Conservation (phyloP, 2,113 vertebrate genomes). For the Burhinus oedicnemus region DNA sequence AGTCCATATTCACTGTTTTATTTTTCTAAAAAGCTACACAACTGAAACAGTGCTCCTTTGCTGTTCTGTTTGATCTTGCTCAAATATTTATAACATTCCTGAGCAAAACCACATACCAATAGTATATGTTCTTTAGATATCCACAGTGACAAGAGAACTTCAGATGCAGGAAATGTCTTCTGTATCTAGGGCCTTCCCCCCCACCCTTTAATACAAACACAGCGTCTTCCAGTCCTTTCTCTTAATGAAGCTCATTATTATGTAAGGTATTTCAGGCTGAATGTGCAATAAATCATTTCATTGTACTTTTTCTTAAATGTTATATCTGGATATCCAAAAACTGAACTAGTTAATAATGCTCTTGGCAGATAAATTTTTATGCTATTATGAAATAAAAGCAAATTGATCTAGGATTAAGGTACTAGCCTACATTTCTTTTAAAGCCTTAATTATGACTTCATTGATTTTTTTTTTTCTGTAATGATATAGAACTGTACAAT, state of each 20-base stretch:
- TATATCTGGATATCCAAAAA: neutral
- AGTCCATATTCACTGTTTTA: neutral
- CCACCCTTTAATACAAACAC: neutral
- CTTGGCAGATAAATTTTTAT: neutral
- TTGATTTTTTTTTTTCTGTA: slow-evolving; percentile 38
- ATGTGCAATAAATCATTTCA: neutral
- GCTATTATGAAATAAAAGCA: slow-evolving; percentile 15
- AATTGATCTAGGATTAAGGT: slow-evolving; percentile 21
- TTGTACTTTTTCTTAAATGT: neutral
- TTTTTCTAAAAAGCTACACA: neutral
- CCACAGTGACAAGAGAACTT: neutral
- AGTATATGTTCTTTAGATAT: neutral
- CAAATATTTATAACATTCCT: neutral
- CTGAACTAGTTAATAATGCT: neutral
- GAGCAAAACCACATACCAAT: neutral
- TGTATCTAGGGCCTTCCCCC: neutral
- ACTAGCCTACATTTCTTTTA: neutral
- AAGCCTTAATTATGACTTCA: slow-evolving; percentile 15
- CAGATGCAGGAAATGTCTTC: neutral
- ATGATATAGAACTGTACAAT: neutral
- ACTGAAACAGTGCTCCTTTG: neutral
- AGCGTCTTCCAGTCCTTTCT: neutral
- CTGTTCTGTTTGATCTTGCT: neutral
- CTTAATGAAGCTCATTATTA: neutral
- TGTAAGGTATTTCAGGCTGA: neutral